phyloP scores from a whole-genome alignment of 2,113 vertebrate genomes.

The Microtus montanus region DNA sequence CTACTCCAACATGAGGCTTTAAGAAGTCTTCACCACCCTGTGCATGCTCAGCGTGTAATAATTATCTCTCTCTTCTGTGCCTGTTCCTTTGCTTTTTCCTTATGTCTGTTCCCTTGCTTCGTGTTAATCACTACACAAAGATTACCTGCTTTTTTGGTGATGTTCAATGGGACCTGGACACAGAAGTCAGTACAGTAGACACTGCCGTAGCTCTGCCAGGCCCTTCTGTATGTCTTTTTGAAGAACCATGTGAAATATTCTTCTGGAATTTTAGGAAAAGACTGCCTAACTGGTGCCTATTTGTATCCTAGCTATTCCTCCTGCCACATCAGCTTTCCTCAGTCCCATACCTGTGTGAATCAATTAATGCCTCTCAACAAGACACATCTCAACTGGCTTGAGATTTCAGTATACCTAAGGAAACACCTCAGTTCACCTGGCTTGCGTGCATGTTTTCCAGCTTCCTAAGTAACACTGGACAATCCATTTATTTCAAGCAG shows the following conservation, averaged over 20 bases:
- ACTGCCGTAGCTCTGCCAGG: not conserved
- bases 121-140: not conserved
- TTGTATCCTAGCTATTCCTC: not conserved
- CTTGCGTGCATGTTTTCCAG: not conserved
- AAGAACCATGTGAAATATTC: not conserved
- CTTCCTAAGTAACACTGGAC: not conserved
- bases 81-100: not conserved
- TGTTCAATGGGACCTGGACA: not conserved
- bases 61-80: not conserved
- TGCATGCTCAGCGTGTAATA: fast-evolving
- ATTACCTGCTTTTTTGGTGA: not conserved
- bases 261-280: not conserved
- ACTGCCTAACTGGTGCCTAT: not conserved
- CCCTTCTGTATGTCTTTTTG: not conserved
- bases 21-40: not conserved
- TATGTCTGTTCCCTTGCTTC: not conserved
- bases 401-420: not conserved
- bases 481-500: not conserved
- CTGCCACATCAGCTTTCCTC: not conserved
- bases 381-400: too few species aligned
- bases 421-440: not conserved
- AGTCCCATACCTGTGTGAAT: not conserved
- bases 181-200: not conserved
- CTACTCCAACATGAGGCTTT: not conserved
- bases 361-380: not conserved